Evolutionary conservation across 1,140 invertebrate genomes (phyloP).

Genomic region (Chionoecetes opilio): DNA sequence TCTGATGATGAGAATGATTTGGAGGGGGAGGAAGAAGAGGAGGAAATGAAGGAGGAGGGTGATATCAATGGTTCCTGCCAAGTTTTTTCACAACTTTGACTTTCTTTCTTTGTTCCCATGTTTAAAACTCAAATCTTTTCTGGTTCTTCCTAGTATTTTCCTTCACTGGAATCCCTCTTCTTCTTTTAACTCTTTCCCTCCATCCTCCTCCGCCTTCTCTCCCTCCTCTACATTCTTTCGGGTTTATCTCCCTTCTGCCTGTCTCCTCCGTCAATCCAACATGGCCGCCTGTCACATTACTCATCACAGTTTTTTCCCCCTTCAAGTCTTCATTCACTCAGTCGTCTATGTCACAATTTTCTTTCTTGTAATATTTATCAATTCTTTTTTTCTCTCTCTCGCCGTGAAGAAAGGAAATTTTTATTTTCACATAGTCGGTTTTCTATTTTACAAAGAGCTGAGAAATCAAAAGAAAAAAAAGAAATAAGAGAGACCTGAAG

Average conservation of each 20-base stretch:
- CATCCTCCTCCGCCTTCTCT: neutral
- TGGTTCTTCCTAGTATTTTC: neutral
- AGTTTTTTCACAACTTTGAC: too few relatives aligned
- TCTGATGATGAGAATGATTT: too few relatives aligned
- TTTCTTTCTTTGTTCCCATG: too few relatives aligned
- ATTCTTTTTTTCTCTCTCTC: neutral
- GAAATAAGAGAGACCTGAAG: neutral
- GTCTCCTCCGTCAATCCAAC: neutral
- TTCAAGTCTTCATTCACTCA: neutral
- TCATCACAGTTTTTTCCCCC: slow-evolving; percentile 1
- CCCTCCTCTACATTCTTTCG: neutral
- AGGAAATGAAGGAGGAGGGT: too few relatives aligned
- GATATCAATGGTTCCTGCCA: too few relatives aligned
- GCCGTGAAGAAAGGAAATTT: too few relatives aligned
- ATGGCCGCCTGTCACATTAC: neutral
- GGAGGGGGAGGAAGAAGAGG: too few relatives aligned
- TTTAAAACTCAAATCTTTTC: neutral
- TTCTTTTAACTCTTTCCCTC: neutral
- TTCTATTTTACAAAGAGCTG: neutral
- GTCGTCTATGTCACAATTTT: slow-evolving; percentile 6
- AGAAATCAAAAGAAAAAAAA: neutral
- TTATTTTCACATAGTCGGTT: neutral
- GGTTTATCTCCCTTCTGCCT: neutral
- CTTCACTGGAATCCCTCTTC: neutral
- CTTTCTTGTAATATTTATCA: slow-evolving; percentile 42